Evolutionary conservation across 2,113 vertebrate genomes (phyloP).

Genomic region (Tetraodon nigroviridis): DNA sequence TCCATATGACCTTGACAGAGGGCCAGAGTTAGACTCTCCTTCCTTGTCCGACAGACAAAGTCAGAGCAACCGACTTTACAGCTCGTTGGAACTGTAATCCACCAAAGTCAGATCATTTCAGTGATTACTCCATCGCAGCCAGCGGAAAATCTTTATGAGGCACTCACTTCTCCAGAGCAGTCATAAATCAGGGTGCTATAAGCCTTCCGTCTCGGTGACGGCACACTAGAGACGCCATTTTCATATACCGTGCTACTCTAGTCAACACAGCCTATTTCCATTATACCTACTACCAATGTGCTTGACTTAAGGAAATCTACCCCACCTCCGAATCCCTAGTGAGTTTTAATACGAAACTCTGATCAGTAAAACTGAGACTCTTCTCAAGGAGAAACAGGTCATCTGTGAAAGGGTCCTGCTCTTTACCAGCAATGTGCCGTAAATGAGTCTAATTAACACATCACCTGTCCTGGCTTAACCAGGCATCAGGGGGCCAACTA

Average conservation of each 20-base stretch:
- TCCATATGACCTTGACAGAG: conserved; percentile 72
- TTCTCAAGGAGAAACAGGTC: conserved; percentile 63
- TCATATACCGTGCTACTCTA: conserved; percentile 43
- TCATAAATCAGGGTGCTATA: conserved; percentile 67
- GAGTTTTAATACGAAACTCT: conserved; percentile 35
- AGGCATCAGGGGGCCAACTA: conserved; percentile 46
- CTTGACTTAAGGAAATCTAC: conserved; percentile 25
- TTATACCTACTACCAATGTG: conserved; percentile 27
- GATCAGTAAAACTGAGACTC: conserved; percentile 41
- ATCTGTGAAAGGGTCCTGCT: conserved; percentile 55
- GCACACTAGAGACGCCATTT: conserved; percentile 62
- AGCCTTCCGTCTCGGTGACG: conserved; percentile 54
- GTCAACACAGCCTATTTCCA: conserved; percentile 55
- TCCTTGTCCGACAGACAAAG: conserved; percentile 58
- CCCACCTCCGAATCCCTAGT: conserved; percentile 38
- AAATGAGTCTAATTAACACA: conserved; percentile 71
- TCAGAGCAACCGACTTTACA: conserved; percentile 55
- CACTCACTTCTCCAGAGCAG: conserved; percentile 64
- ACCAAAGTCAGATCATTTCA: conserved; percentile 70
- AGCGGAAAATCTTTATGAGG: conserved; percentile 69
- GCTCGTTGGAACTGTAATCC: conserved; percentile 50
- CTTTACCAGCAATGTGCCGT: conserved; percentile 48
- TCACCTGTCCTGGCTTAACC: conserved; percentile 50
- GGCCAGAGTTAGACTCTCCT: conserved; percentile 47
- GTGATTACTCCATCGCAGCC: conserved; percentile 67